phyloP scores from a whole-genome alignment of 2,113 vertebrate species.

The Nycticorax nycticorax region DNA sequence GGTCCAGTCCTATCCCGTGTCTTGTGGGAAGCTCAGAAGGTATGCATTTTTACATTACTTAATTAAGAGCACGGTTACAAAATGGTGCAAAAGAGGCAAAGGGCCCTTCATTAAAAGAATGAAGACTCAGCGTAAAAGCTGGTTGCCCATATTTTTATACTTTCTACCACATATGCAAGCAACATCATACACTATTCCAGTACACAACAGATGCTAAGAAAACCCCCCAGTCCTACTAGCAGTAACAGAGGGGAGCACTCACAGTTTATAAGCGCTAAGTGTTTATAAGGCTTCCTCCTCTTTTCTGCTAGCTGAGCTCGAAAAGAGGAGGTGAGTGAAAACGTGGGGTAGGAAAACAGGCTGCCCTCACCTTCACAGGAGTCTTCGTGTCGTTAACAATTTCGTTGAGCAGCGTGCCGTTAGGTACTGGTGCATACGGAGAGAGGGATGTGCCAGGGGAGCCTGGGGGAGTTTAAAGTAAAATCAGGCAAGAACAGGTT shows the following conservation, averaged over 20 bases:
- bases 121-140: neutral
- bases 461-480: neutral
- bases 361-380: slow-evolving; percentile 66
- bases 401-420: slow-evolving; percentile 57
- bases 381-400: slow-evolving; percentile 59
- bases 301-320: neutral
- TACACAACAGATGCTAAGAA: neutral
- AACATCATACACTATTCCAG: neutral
- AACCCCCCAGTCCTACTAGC: neutral
- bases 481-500: neutral
- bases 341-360: neutral
- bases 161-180: neutral
- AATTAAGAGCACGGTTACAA: neutral
- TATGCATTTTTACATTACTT: neutral
- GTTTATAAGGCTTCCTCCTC: neutral
- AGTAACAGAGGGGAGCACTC: neutral
- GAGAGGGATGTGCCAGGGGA: neutral
- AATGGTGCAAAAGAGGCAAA: neutral
- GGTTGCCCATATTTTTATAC: neutral
- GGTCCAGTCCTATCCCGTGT: neutral
- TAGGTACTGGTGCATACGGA: neutral
- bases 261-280: neutral
- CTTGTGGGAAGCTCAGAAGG: neutral
- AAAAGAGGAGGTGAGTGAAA: neutral
- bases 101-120: neutral